Conservation (phyloP, 2,797 vertebrate genomes). For the Channa striata region DNA sequence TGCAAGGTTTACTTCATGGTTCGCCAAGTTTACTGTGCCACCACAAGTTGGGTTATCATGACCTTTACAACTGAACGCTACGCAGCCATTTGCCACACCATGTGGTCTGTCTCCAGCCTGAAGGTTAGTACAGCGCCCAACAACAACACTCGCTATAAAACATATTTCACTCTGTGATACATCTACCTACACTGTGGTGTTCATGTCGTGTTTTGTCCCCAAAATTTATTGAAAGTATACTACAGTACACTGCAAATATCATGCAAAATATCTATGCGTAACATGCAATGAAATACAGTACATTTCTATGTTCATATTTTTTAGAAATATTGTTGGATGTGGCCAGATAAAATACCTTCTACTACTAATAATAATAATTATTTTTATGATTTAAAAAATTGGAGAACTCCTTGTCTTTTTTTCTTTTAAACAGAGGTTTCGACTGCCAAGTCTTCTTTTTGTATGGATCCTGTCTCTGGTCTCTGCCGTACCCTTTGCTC, state of each 20-base stretch:
- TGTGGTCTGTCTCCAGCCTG: conserved; percentile 85
- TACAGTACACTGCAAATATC: too few relatives aligned
- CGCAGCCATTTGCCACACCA: conserved; percentile 85
- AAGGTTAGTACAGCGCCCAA: conserved; percentile 63
- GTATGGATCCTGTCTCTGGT: conserved; percentile 84
- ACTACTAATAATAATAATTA: too few relatives aligned
- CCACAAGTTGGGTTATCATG: conserved; percentile 86
- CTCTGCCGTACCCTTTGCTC: conserved; percentile 82
- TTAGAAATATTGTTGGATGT: too few relatives aligned
- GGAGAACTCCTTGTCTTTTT: conserved; percentile 23
- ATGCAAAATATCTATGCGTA: too few relatives aligned
- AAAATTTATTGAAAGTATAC: not conserved
- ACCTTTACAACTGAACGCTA: conserved; percentile 85
- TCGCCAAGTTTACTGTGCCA: conserved; percentile 85
- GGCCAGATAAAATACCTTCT: too few relatives aligned
- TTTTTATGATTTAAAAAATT: too few relatives aligned
- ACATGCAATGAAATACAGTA: not conserved
- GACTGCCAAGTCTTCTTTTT: conserved; percentile 76
- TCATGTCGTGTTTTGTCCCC: too few relatives aligned
- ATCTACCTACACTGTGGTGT: not conserved
- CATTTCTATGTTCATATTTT: too few relatives aligned
- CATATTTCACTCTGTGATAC: not conserved
- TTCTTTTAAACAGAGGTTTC: conserved; percentile 69
- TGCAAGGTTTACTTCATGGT: conserved; percentile 87
- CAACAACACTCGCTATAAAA: not conserved